phyloP scores from a whole-genome alignment of 2,113 vertebrate species.

The Tretioscincus oriximinensis region DNA sequence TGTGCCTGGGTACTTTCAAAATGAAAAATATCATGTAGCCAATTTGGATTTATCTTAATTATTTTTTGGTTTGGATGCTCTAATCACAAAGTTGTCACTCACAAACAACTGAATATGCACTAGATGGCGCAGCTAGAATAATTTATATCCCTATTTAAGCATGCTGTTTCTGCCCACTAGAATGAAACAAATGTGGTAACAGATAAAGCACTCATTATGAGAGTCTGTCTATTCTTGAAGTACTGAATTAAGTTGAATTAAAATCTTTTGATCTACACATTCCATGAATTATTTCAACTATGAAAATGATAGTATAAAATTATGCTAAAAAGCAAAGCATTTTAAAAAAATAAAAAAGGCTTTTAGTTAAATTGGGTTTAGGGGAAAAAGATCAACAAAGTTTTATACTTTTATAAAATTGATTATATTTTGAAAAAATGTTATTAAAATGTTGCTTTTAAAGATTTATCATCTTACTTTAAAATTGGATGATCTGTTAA shows the following conservation, averaged over 20 bases:
- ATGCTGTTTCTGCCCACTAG: slow-evolving; percentile 36
- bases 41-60: slow-evolving; percentile 2
- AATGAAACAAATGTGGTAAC: slow-evolving; percentile 49
- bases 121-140: slow-evolving; percentile 72
- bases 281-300: slow-evolving; percentile 22
- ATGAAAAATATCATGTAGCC: not conserved
- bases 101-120: slow-evolving; percentile 39
- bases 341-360: slow-evolving; percentile 28
- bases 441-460: not conserved
- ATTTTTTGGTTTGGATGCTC: not conserved
- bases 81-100: slow-evolving; percentile 6
- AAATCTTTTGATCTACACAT: slow-evolving; percentile 26
- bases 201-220: slow-evolving; percentile 16
- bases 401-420: not conserved
- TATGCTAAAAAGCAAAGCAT: slow-evolving; percentile 35
- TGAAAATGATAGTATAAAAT: slow-evolving; percentile 33
- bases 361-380: slow-evolving; percentile 25
- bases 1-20: not conserved
- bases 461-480: not conserved
- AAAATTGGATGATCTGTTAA: not conserved
- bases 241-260: slow-evolving; percentile 24
- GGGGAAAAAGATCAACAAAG: slow-evolving; percentile 13
- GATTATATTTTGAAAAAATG: not conserved
- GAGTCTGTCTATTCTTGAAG: slow-evolving; percentile 32
- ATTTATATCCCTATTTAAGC: slow-evolving; percentile 51